These are phyloP conservation scores for Sabatieria punctata DNA, from an alignment of 2,888 invertebrate species.

Conservation along the genomic window DNA sequence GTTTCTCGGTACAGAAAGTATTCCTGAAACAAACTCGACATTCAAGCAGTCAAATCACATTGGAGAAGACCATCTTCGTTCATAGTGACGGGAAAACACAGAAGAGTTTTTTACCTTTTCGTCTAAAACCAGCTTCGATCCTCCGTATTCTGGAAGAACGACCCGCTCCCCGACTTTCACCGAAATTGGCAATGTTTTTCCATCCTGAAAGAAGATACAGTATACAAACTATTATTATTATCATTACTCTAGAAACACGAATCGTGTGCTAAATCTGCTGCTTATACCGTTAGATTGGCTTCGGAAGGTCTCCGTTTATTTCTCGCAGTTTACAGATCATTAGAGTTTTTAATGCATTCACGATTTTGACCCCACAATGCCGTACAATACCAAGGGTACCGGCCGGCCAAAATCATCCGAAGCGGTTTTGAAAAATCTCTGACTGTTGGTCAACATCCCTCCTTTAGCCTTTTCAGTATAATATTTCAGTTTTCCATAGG, in stretches of 20 bases:
- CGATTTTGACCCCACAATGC: too few relatives aligned
- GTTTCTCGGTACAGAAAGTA: conserved; percentile 82
- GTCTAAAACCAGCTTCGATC: conserved; percentile 74
- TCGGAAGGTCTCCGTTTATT: too few relatives aligned
- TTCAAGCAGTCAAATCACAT: conserved; percentile 8
- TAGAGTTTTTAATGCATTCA: too few relatives aligned
- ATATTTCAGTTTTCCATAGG: too few relatives aligned
- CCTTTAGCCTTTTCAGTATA: too few relatives aligned
- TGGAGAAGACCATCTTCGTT: background rate
- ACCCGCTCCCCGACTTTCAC: conserved; percentile 85
- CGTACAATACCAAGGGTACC: too few relatives aligned
- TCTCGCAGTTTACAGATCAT: too few relatives aligned
- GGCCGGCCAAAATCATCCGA: too few relatives aligned
- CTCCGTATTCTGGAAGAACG: conserved; percentile 91
- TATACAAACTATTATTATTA: background rate
- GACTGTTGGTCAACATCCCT: too few relatives aligned
- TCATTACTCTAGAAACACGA: background rate
- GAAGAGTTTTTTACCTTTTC: conserved; percentile 43
- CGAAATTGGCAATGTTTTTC: conserved; percentile 56
- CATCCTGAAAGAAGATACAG: conserved; percentile 43
- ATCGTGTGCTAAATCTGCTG: too few relatives aligned
- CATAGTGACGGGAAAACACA: background rate
- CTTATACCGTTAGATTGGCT: too few relatives aligned
- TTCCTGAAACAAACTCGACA: conserved; percentile 47
- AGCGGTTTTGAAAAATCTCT: too few relatives aligned